These are phyloP conservation scores for Planiliza haematocheilus DNA, from an alignment of 2,113 vertebrate genomes.

Conservation along the genomic window DNA sequence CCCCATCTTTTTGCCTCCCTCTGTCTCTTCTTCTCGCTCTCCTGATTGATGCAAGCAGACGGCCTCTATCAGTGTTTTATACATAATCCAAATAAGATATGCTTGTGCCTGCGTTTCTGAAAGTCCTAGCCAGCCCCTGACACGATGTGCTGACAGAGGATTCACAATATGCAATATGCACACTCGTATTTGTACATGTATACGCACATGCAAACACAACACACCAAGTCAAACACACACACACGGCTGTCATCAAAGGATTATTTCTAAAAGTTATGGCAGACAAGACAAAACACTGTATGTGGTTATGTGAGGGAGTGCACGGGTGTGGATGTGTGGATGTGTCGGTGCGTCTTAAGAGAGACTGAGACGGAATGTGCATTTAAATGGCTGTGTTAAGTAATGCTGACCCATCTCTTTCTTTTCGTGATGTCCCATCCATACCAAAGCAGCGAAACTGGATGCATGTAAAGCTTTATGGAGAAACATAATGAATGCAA, in stretches of 20 bases:
- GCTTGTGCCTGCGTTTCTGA: conserved; percentile 78
- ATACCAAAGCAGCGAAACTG: conserved; percentile 52
- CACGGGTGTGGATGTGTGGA: conserved; percentile 43
- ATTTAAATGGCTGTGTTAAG: conserved; percentile 75
- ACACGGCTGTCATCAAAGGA: conserved; percentile 53
- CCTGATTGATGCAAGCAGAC: conserved; percentile 77
- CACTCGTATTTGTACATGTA: conserved; percentile 19
- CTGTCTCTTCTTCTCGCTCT: conserved; percentile 30
- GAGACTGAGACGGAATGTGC: conserved; percentile 53
- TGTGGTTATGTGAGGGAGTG: conserved; percentile 44
- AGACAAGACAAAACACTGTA: conserved; percentile 59
- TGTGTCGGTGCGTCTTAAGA: conserved; percentile 42
- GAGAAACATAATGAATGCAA: conserved; percentile 39
- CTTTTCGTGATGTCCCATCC: conserved; percentile 49
- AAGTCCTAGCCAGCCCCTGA: conserved; percentile 71
- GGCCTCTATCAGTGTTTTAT: conserved; percentile 79
- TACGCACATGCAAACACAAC: conserved; percentile 31
- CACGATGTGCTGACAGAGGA: conserved; percentile 76
- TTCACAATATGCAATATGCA: conserved; percentile 41
- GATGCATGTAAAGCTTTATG: conserved; percentile 49
- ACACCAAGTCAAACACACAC: conserved; percentile 17
- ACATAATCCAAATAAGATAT: conserved; percentile 83
- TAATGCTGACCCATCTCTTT: conserved; percentile 75
- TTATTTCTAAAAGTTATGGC: conserved; percentile 67
- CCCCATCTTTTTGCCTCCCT: conserved; percentile 28